phyloP scores from a whole-genome alignment of 2,797 vertebrate species.

The Spinus pinus region DNA sequence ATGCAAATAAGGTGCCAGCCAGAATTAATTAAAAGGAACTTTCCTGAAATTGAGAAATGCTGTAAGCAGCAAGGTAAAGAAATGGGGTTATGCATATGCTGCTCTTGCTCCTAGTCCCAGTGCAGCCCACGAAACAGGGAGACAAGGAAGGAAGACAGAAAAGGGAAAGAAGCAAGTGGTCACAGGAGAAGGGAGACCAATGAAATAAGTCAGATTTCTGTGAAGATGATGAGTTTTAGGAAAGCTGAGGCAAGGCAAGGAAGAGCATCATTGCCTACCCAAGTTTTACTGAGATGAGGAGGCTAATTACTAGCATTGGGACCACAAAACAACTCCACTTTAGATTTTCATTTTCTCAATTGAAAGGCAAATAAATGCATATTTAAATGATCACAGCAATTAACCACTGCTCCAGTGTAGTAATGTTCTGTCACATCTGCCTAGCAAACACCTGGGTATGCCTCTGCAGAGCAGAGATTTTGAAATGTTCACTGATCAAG shows the following conservation, averaged over 20 bases:
- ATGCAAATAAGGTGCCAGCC: neutral
- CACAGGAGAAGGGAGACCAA: neutral
- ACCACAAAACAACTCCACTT: neutral
- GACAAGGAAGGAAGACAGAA: neutral
- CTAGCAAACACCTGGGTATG: neutral
- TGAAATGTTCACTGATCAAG: neutral
- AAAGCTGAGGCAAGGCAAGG: neutral
- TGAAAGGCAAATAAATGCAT: neutral
- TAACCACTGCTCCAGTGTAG: neutral
- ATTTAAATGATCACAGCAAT: constrained; percentile 17
- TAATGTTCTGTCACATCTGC: neutral
- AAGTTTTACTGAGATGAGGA: neutral
- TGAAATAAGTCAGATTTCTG: neutral
- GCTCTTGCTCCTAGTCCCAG: neutral
- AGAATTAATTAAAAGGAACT: neutral
- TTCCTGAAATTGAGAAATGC: neutral
- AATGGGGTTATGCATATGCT: neutral
- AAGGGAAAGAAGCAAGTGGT: neutral
- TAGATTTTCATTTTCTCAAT: neutral
- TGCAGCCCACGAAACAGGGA: neutral
- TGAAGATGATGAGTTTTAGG: neutral
- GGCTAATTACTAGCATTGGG: neutral
- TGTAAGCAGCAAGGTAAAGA: neutral
- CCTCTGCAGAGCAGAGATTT: neutral
- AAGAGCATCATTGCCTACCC: neutral